These are phyloP conservation scores for Corythornis vintsioides DNA, from an alignment of 2,113 vertebrate genomes.

Conservation along the genomic window DNA sequence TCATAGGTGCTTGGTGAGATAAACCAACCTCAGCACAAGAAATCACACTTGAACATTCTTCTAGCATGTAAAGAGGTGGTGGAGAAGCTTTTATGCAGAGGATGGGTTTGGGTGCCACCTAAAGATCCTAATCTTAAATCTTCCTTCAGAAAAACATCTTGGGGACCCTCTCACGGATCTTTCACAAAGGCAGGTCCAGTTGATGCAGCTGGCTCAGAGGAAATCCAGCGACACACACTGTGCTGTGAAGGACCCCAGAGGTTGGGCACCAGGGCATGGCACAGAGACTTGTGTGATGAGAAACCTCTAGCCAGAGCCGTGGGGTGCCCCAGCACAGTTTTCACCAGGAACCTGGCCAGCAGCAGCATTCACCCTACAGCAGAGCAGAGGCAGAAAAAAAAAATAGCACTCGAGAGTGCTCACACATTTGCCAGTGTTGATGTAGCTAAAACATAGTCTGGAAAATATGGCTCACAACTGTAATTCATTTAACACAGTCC, in stretches of 20 bases:
- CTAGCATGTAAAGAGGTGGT: neutral
- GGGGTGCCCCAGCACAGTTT: neutral
- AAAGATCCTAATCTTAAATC: neutral
- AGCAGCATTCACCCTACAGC: neutral
- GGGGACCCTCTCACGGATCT: neutral
- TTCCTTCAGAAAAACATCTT: neutral
- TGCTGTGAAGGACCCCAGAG: neutral
- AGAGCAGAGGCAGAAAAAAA: neutral
- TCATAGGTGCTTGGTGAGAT: neutral
- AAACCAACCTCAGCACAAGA: neutral
- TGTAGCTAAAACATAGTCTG: neutral
- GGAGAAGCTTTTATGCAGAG: neutral
- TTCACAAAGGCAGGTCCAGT: neutral
- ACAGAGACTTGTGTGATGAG: neutral
- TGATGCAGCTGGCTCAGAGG: neutral
- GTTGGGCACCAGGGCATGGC: neutral
- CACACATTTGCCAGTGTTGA: neutral
- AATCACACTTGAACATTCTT: neutral
- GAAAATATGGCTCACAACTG: neutral
- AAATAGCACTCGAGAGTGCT: neutral
- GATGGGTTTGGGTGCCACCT: neutral
- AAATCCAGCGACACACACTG: fast-evolving
- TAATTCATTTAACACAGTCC: neutral
- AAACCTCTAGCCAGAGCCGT: neutral
- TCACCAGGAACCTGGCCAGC: neutral